Evolutionary conservation across 2,888 invertebrate species (phyloP), one percentile per base, ranked within the genome.

Genomic region (Cantharis rustica): DNA sequence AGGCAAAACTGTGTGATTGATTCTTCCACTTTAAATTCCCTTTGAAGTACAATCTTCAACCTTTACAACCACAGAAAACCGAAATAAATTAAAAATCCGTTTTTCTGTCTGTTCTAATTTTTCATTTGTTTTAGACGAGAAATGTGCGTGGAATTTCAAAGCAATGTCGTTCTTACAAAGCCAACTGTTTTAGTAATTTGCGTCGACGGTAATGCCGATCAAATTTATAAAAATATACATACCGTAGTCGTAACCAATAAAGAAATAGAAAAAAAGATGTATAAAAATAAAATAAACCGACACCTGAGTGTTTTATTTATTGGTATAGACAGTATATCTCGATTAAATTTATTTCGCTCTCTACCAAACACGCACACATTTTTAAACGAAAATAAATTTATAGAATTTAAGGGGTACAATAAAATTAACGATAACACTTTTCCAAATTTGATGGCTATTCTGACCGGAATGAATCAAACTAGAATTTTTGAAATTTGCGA

Each of bases 381-480:
- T 85, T 89, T 97, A 61, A 88, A 91, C 64, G 90, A 92, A 16
- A 91, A 83, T 68, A 79, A 79, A 20, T 87, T 87, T 83, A 77
- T 84, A n/a, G 87, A 87, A 80, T 83, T 86, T 62, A 80, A 82
- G 68, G 86, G 85, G 0, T 88, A 87, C 75, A 91, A 90, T 80
- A 91, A 95, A 91, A 91, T 95, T 79, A 96, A 93, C 10, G 97
- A 97, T 84, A 97, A 97, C 84, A 97, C 97, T 0, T 96, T 95
- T 84, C 96, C 97, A 0, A 98, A 98, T 87, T 88, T 97, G 69
- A 94, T 96, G 91, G 95, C 97, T 0, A 90, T 95, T 68, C 89
- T 95, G n/a, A 93, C 94, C 0, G 97, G 97, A 1, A 89, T 91
- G 76, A 85, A 88, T 77, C 64, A 75, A 26, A 69, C 85, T 0